Evolutionary conservation across 2,113 vertebrate species (phyloP), one percentile per base, ranked within the genome.

Genomic region (Grammomys dolichurus): DNA sequence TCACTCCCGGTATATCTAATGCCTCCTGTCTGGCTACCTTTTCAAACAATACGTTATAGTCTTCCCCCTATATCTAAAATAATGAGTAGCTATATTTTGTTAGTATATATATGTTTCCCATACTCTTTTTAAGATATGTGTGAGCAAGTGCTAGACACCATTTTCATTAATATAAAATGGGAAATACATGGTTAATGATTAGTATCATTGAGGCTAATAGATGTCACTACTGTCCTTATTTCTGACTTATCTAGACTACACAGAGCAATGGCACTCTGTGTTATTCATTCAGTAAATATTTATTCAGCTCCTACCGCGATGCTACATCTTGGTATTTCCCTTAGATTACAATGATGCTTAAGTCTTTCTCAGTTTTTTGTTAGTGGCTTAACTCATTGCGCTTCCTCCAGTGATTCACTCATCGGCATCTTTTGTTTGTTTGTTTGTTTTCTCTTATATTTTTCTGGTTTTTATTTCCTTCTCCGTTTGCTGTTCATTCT

Each of bases 121-220:
- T 81, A 22, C 19, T 69, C 51, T 72, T 17, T 95, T 48, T 95
- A 75, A 4, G 17, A 48, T 36, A 43, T 11, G 3, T 87, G 73
- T 13, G 87, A 96, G 28, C 40, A 31, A 78, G 14, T 43, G n/a
- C 73, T 43, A n/a, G 91, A 43, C 56, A n/a, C 58, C 13, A 51
- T 58, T 63, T 75, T 24, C 48, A 77, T 63, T 63, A 78, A 63
- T 51, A 69, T 48, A 28, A 94, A 92, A 88, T 88, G 28, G 22
- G 43, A 91, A 86, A 78, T 69, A 93, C 46, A 19, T n/a, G 78
- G 28, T 12, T 85, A 92, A 94, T 87, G 91, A 89, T 26, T 90
- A 87, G 9, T 28, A 26, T 86, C 26, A 28, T 87, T 89, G 94
- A 81, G 1, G 8, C 9, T 89, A n/a, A 58, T 65, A 88, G 75